Evolutionary conservation across 2,113 vertebrate genomes (phyloP).

Genomic region (Sturnira hondurensis): DNA sequence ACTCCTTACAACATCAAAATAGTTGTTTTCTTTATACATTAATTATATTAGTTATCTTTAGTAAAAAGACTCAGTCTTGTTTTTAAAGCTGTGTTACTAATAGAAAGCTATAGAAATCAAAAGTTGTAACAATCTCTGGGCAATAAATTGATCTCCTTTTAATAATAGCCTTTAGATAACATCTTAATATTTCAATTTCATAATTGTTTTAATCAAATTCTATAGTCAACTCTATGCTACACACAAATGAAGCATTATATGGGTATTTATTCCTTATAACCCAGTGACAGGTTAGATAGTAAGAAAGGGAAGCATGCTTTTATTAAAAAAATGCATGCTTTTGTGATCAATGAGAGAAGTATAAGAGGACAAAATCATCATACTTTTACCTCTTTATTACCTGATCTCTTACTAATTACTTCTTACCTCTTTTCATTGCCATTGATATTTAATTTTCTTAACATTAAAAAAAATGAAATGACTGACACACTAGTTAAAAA

Average conservation of each 20-base stretch:
- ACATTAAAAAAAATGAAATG: background rate
- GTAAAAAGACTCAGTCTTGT: background rate
- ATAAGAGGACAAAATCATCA: background rate
- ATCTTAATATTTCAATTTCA: conserved; percentile 5
- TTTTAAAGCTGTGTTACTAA: conserved; percentile 14
- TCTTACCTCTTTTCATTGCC: background rate
- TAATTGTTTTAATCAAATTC: background rate
- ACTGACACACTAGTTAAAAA: background rate
- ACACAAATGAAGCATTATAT: background rate
- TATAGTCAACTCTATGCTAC: conserved; percentile 3
- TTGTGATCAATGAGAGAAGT: background rate
- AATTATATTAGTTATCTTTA: background rate
- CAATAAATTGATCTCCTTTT: background rate
- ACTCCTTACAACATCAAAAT: background rate
- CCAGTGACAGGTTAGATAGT: background rate
- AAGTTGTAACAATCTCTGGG: background rate
- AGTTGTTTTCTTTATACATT: background rate
- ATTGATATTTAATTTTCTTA: background rate
- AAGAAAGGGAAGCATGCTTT: background rate
- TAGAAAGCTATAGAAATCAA: background rate
- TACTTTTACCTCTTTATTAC: background rate
- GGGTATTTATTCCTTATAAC: background rate
- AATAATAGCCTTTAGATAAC: background rate
- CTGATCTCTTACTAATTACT: background rate
- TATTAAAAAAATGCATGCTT: background rate